Evolutionary conservation across 2,888 invertebrate genomes (phyloP).

Genomic region (Ophraella communa): DNA sequence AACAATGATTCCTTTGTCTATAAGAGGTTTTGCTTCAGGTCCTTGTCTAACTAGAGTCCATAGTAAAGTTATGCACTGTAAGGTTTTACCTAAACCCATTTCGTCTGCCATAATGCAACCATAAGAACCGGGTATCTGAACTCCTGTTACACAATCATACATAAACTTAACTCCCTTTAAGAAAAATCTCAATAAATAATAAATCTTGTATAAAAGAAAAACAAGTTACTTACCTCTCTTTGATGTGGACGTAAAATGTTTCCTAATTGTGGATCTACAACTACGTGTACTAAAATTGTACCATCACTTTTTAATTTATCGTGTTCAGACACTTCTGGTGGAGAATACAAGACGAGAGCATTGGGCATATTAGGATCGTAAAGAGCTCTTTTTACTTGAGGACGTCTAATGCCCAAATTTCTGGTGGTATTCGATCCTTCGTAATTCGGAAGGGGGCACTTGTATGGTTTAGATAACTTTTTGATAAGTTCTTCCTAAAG

Average conservation of each 20-base stretch:
- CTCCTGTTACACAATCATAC: constrained; percentile 98
- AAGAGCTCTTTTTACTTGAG: constrained; percentile 72
- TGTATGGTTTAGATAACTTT: constrained; percentile 84
- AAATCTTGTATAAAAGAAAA: not conserved
- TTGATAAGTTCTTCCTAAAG: constrained; percentile 79
- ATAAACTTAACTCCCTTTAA: constrained; percentile 92
- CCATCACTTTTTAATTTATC: constrained; percentile 83
- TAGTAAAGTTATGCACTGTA: constrained; percentile 94
- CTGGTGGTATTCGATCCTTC: constrained; percentile 73
- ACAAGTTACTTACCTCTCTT: constrained; percentile 70
- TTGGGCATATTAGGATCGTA: constrained; percentile 93
- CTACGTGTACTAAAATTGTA: constrained; percentile 85
- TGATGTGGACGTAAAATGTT: constrained; percentile 96
- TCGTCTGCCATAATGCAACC: constrained; percentile 99
- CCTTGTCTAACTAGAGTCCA: constrained; percentile 96
- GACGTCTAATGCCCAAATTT: constrained; percentile 78
- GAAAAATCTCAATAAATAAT: not conserved
- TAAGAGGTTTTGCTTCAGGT: constrained; percentile 87
- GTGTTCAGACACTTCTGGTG: constrained; percentile 84
- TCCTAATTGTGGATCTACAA: constrained; percentile 92
- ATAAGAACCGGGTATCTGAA: constrained; percentile 81
- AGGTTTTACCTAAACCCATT: constrained; percentile 98
- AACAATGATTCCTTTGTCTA: constrained; percentile 93
- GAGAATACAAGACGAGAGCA: constrained; percentile 86
- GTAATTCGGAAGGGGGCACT: constrained; percentile 92